A percentile compares a stretch with the other conserved stretches of the same genome.
These are phyloP conservation scores for Ploceus nigricollis DNA, from an alignment of 2,113 vertebrate genomes.

Conservation along the genomic window DNA sequence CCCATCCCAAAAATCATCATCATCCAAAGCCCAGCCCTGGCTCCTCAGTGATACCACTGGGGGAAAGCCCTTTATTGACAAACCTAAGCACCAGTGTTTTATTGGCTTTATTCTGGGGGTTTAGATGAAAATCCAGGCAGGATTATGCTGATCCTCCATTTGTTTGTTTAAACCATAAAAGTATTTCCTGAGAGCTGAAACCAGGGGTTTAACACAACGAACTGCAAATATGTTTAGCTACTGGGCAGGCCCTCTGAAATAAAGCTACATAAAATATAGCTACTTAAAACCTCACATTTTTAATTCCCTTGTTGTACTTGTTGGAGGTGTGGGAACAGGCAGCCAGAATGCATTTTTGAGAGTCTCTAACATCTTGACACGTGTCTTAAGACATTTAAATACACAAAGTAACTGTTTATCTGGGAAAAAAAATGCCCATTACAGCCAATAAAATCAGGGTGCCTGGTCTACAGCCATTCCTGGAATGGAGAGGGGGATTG, in stretches of 20 bases:
- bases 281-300: background rate
- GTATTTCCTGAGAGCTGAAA: background rate
- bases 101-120: conserved; percentile 22
- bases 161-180: conserved; percentile 1
- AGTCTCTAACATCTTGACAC: background rate
- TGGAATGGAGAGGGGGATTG: background rate
- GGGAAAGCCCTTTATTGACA: conserved; percentile 2
- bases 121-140: background rate
- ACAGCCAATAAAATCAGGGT: background rate
- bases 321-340: background rate
- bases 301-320: background rate
- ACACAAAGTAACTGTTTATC: background rate
- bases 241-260: background rate
- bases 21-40: background rate
- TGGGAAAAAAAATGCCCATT: background rate
- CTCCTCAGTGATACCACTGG: background rate
- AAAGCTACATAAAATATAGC: background rate
- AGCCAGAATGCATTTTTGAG: background rate
- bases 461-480: background rate
- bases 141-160: background rate
- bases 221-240: background rate
- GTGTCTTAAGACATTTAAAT: background rate
- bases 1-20: conserved; percentile 9
- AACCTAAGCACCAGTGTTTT: background rate
- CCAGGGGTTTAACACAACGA: background rate